A percentile compares a stretch with the other conserved stretches of the same genome.
phyloP scores from a whole-genome alignment of 2,797 vertebrate species.

The Sebastes hubbsi region DNA sequence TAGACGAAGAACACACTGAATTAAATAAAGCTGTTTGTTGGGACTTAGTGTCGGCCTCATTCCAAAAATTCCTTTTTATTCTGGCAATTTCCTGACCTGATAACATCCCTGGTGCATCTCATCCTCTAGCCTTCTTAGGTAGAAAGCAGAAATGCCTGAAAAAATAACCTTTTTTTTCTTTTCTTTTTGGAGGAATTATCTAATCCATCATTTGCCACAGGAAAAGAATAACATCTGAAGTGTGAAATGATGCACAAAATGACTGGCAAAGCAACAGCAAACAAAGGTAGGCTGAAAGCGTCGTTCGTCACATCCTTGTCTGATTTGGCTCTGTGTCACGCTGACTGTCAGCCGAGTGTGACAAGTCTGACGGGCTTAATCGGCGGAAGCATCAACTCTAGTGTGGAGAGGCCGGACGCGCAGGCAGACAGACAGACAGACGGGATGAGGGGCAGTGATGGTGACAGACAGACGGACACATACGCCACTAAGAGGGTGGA shows the following conservation, averaged over 20 bases:
- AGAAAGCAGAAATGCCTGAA: constrained; percentile 5
- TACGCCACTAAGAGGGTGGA: neutral
- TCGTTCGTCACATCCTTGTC: constrained; percentile 47
- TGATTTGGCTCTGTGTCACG: constrained; percentile 35
- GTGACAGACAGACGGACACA: neutral
- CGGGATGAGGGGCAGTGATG: neutral
- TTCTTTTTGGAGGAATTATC: constrained; percentile 26
- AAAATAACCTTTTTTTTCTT: neutral
- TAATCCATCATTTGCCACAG: constrained; percentile 14
- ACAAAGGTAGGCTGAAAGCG: constrained; percentile 35
- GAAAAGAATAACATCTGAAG: constrained; percentile 11
- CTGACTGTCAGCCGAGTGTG: constrained; percentile 39
- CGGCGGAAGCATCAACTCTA: constrained; percentile 34
- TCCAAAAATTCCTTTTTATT: neutral
- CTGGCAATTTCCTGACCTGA: neutral
- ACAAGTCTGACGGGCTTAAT: constrained; percentile 58
- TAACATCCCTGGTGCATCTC: neutral
- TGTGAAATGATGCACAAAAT: constrained; percentile 62
- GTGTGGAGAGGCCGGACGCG: constrained; percentile 4
- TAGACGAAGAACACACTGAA: neutral
- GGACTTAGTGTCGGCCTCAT: neutral
- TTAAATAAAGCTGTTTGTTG: constrained; percentile 3
- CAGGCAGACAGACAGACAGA: neutral
- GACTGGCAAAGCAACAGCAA: constrained; percentile 45
- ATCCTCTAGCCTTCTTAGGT: constrained; percentile 8